Percentiles rank a stretch among this genome's conserved stretches.
Conservation (phyloP, 2,113 vertebrate species). For the Colossoma macropomum region DNA sequence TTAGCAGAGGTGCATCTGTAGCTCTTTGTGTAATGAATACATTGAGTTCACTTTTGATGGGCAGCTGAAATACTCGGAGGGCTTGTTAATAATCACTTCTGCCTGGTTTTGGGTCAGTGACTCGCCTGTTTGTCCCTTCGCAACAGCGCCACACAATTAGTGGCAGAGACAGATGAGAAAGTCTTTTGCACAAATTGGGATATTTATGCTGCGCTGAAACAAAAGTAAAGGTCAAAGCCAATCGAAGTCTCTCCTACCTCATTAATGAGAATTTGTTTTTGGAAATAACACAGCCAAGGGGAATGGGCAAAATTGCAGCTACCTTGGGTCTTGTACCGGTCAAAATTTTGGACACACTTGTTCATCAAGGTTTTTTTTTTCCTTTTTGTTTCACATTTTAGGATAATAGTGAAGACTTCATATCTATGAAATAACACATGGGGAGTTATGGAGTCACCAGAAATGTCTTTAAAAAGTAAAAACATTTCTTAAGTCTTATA, state of each 20-base stretch:
- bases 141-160: slow-evolving; percentile 10
- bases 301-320: background rate
- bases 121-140: slow-evolving; percentile 31
- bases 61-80: slow-evolving; percentile 17
- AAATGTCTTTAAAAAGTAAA: background rate
- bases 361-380: background rate
- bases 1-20: slow-evolving; percentile 26
- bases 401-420: background rate
- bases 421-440: background rate
- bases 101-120: slow-evolving; percentile 31
- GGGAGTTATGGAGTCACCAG: background rate
- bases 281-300: slow-evolving; percentile 6
- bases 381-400: background rate
- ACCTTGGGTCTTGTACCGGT: background rate
- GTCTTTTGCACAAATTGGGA: slow-evolving; percentile 35
- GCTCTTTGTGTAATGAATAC: slow-evolving; percentile 21
- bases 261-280: slow-evolving; percentile 47
- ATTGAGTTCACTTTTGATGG: slow-evolving; percentile 22
- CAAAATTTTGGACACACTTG: background rate
- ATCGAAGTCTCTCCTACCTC: slow-evolving; percentile 28
- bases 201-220: slow-evolving; percentile 48
- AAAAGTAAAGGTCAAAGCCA: slow-evolving; percentile 44
- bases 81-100: slow-evolving; percentile 31
- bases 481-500: too few relatives aligned
- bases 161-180: slow-evolving; percentile 22